Evolutionary conservation across 2,113 vertebrate species (phyloP).

Genomic region (Saguinus imperator): DNA sequence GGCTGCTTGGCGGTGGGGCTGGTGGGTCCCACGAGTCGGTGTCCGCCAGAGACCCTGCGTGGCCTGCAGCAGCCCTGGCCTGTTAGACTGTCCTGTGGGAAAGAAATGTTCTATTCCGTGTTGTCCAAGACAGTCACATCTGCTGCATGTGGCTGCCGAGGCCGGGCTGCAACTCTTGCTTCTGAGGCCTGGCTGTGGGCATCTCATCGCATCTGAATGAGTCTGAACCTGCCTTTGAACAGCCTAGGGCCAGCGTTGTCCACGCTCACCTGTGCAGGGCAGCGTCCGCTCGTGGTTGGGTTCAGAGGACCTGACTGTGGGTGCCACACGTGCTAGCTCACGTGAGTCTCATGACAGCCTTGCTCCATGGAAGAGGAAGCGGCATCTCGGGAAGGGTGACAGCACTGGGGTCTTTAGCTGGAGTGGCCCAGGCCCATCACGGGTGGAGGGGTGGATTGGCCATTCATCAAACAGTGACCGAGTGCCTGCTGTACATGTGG

Average conservation of each 20-base stretch:
- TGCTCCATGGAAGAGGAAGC: rapidly evolving
- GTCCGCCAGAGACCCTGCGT: rapidly evolving
- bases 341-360: neutral
- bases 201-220: neutral
- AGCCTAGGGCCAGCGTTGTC: rapidly evolving
- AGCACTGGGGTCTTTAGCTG: neutral
- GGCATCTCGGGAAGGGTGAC: neutral
- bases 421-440: neutral
- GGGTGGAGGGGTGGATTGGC: rapidly evolving
- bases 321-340: rapidly evolving
- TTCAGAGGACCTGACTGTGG: neutral
- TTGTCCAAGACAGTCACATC: rapidly evolving
- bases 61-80: rapidly evolving
- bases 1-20: neutral
- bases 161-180: neutral
- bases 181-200: rapidly evolving
- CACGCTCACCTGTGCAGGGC: rapidly evolving
- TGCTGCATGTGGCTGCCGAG: rapidly evolving
- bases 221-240: rapidly evolving
- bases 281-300: rapidly evolving
- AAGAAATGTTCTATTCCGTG: rapidly evolving
- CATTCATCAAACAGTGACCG: rapidly evolving
- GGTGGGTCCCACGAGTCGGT: rapidly evolving
- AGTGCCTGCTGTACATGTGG: rapidly evolving
- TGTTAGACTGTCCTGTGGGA: rapidly evolving